Evolutionary conservation across 2,888 invertebrate species (phyloP), one percentile per base, ranked within the genome.

Genomic region (Trichogramma evanescens): DNA sequence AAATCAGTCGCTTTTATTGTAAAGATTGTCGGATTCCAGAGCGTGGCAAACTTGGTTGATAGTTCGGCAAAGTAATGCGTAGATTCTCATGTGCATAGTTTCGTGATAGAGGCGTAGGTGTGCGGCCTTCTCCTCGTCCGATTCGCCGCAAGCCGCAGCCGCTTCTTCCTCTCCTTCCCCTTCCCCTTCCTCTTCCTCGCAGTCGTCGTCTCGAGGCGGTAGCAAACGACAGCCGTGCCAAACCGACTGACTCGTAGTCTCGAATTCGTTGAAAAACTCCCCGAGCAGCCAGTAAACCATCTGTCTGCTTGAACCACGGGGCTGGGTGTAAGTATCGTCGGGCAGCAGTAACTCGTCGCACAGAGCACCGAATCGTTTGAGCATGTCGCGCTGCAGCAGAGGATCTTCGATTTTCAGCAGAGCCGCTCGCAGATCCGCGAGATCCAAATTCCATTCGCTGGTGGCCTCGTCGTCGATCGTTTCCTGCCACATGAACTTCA

Each of bases 211-310:
- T 8, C 9, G 7, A 4, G 5, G 6, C 10, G 26, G n/a, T 48
- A 62, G 50, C 52, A 60, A 6, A 13, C 26, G 26, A 26, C 26
- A 26, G 3, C 60, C 58, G 0, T 4, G 10, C 5, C 48, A 63
- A 1, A 68, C 57, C 3, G 50, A 54, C 10, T 69, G 61, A 6
- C 67, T 67, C 46, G 71, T 71, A 1, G 4, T n/a, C 8, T 73
- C 72, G 41, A 75, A 72, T 38, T 48, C 54, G 56, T 73, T 69
- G 0, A 61, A 56, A n/a, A 71, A 71, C 0, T 62, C 49, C 9
- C 71, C 69, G 0, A 74, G 40, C 4, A 69, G 41, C 59, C 66
- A 68, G n/a, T 69, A 70, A 1, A 67, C 69, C 13, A 57, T 2
- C 3, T 7, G 38, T 5, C 40, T 3, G 9, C 40, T 57, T 1